Conservation (phyloP, 2,113 vertebrate species). For the Malurus melanocephalus region DNA sequence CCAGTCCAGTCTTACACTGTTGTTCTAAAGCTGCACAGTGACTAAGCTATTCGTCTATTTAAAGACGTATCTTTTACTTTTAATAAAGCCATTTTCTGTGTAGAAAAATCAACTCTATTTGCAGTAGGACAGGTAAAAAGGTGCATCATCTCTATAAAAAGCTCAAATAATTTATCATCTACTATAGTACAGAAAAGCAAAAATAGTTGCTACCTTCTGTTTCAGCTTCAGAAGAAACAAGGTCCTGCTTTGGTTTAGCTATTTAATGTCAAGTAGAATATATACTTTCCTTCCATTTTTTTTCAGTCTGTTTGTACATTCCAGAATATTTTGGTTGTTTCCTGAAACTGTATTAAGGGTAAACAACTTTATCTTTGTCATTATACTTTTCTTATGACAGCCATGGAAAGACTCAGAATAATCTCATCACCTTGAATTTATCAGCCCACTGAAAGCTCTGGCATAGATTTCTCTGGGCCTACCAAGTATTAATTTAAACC, state of each 20-base stretch:
- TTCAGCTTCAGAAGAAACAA: background rate
- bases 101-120: background rate
- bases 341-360: background rate
- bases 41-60: background rate
- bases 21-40: background rate
- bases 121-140: background rate
- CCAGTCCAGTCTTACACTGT: background rate
- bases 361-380: background rate
- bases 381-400: conserved; percentile 30
- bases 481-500: background rate
- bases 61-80: background rate
- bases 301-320: background rate
- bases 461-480: background rate
- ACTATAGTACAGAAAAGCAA: background rate
- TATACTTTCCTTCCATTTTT: background rate
- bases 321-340: background rate
- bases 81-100: background rate
- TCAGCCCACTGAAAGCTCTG: conserved; percentile 10
- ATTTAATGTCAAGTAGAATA: background rate
- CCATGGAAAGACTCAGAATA: conserved; percentile 10
- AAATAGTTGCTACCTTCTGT: background rate
- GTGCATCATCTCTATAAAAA: background rate
- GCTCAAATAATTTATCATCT: background rate
- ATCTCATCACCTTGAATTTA: conserved; percentile 27
- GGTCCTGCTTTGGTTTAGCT: background rate